Conservation (phyloP, 1,140 invertebrate genomes). For the Micrasema minimum region DNA sequence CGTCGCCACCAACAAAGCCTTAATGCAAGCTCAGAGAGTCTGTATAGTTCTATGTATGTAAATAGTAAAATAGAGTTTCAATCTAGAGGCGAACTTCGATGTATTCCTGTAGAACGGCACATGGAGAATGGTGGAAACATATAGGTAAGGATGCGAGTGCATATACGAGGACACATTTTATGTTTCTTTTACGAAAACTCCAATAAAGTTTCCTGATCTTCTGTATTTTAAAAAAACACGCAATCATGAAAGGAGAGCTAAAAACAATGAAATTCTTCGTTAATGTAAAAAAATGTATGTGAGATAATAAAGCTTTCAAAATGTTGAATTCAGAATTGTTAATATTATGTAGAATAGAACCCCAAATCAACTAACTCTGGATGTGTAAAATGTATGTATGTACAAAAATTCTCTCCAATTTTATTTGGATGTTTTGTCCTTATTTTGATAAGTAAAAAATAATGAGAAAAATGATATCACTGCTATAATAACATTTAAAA, state of each 20-base stretch:
- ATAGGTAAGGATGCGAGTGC: neutral
- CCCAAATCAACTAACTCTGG: too few species aligned
- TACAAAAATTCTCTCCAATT: too few species aligned
- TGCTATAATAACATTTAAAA: too few species aligned
- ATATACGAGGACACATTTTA: neutral
- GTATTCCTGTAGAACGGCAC: constrained; percentile 20
- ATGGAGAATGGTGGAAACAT: neutral
- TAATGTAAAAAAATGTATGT: too few species aligned
- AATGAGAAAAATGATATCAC: too few species aligned
- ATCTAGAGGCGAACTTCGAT: constrained; percentile 23
- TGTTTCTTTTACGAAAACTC: neutral
- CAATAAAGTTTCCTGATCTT: neutral
- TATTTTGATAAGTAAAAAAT: too few species aligned
- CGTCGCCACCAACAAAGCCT: constrained; percentile 29
- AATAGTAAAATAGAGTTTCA: constrained; percentile 42
- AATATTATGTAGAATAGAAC: too few species aligned
- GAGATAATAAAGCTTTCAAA: too few species aligned
- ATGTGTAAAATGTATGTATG: too few species aligned
- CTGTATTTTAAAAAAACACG: neutral
- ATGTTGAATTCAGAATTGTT: too few species aligned
- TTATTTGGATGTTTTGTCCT: too few species aligned
- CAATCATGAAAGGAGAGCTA: neutral
- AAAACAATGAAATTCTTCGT: too few species aligned
- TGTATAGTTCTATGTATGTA: constrained; percentile 15
- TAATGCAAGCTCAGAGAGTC: constrained; percentile 19